Conservation (phyloP, 2,888 invertebrate genomes). For the Rhaphigaster nebulosa region DNA sequence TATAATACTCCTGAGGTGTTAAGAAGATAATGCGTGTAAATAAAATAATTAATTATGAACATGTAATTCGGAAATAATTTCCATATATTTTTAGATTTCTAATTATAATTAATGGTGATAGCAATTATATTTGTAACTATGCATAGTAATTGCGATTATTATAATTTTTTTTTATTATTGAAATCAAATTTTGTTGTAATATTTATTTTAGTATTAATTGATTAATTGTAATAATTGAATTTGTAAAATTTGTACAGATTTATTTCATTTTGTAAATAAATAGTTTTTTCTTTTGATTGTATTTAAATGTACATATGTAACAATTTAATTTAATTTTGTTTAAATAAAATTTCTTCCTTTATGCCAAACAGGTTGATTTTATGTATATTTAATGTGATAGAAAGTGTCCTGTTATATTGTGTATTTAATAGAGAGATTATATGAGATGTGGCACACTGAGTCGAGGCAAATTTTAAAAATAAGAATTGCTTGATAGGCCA, state of each 20-base stretch:
- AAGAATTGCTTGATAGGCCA: conserved; percentile 41
- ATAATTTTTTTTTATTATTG: conserved; percentile 52
- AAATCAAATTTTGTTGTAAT: conserved; percentile 58
- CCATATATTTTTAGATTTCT: conserved; percentile 57
- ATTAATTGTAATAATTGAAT: conserved; percentile 17
- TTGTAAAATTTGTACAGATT: conserved; percentile 56
- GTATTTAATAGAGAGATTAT: conserved; percentile 9
- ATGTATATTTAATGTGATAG: conserved; percentile 43
- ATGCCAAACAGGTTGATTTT: conserved; percentile 43
- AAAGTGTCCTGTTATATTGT: conserved; percentile 22
- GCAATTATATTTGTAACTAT: conserved; percentile 52
- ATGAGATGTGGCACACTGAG: neutral
- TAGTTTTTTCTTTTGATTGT: conserved; percentile 39
- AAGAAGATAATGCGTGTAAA: neutral
- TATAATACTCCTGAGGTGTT: neutral
- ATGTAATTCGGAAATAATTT: neutral
- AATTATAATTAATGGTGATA: conserved; percentile 53
- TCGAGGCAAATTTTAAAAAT: conserved; percentile 1
- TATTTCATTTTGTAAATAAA: conserved; percentile 52
- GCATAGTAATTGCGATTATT: conserved; percentile 41
- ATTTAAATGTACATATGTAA: conserved; percentile 53
- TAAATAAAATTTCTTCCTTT: conserved; percentile 45
- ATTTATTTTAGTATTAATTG: conserved; percentile 56
- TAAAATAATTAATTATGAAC: conserved; percentile 10
- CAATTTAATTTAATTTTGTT: conserved; percentile 13